Percentiles rank a stretch among this genome's conserved stretches.
Conservation (phyloP, 2,888 invertebrate genomes). For the Philonicus albiceps region DNA sequence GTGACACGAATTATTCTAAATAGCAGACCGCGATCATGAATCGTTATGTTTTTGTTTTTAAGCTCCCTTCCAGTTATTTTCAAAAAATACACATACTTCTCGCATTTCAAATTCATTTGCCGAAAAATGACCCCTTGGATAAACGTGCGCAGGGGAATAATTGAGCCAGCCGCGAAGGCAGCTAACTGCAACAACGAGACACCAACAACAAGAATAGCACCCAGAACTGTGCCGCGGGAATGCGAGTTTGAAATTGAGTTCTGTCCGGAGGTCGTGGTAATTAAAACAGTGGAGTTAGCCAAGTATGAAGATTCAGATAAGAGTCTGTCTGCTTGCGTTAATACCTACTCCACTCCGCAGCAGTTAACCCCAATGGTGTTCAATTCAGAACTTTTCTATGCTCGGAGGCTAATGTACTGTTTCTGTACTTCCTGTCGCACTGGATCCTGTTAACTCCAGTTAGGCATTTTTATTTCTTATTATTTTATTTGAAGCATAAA, state of each 20-base stretch:
- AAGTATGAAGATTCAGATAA: constrained; percentile 64
- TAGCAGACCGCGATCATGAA: not conserved
- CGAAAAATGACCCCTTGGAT: constrained; percentile 15
- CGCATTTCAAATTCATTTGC: constrained; percentile 30
- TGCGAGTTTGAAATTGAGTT: constrained; percentile 31
- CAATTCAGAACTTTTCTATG: constrained; percentile 26
- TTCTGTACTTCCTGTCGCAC: constrained; percentile 31
- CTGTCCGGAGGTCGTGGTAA: constrained; percentile 48
- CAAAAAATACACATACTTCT: not conserved
- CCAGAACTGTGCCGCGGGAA: constrained; percentile 28
- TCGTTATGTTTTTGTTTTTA: not conserved
- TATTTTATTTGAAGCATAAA: not conserved
- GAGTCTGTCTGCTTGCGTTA: constrained; percentile 44
- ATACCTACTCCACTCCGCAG: not conserved
- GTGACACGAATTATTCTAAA: constrained; percentile 26
- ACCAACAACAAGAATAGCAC: not conserved
- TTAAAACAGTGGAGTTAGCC: constrained; percentile 62
- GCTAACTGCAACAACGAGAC: constrained; percentile 5
- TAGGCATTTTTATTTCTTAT: not conserved
- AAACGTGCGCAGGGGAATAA: constrained; percentile 24
- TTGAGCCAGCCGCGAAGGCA: constrained; percentile 13
- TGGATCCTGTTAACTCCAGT: constrained; percentile 23
- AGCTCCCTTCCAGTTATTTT: not conserved
- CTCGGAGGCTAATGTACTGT: constrained; percentile 20
- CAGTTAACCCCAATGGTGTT: constrained; percentile 16